Evolutionary conservation across 2,888 invertebrate genomes (phyloP), one percentile per base, ranked within the genome.

Genomic region (Calameuta filiformis): DNA sequence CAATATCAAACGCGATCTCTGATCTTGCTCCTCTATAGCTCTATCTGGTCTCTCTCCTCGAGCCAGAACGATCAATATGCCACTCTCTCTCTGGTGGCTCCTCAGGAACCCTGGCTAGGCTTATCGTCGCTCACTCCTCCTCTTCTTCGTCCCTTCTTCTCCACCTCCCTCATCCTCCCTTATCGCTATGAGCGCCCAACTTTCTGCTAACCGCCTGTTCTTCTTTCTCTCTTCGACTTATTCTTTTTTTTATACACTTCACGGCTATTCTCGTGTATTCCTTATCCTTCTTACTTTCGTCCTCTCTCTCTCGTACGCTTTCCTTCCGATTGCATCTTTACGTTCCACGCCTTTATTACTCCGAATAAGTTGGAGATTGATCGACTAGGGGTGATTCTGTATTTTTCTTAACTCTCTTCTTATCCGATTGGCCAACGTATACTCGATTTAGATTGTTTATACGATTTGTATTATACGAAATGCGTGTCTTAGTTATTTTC

Each of bases 231-330:
- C 56, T 23, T 73, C 31, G 31, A 30, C n/a, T 40, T 69, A 15
- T 76, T 15, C 31, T 12, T 15, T 35, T 40, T 68, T 35, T 12
- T 69, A 69, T 34, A 12, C 34, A 35, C 68, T 4, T 35, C 15
- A 2, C 1, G 23, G 56, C 23, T 56, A 9, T 56, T 56, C 40
- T 68, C 37, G 37, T 68, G 75, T 73, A 75, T 74, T 33, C 31
- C 68, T 73, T 75, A 68, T 68, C 73, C 37, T 73, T 56, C 31
- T 68, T 56, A 56, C 68, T 73, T 35, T 40, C 69, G 31, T 79
- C 77, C 35, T 69, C 75, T 75, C 40, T 75, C 40, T 40, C 75
- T 23, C 37, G 9, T 23, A 23, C 15, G 33, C 15, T 75, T 77
- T 68, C 74, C 76, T 75, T 69, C 31, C 35, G 71, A 33, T 56